Evolutionary conservation across 2,888 invertebrate species (phyloP), one percentile per base, ranked within the genome.

Genomic region (Zeuzera pyrina): DNA sequence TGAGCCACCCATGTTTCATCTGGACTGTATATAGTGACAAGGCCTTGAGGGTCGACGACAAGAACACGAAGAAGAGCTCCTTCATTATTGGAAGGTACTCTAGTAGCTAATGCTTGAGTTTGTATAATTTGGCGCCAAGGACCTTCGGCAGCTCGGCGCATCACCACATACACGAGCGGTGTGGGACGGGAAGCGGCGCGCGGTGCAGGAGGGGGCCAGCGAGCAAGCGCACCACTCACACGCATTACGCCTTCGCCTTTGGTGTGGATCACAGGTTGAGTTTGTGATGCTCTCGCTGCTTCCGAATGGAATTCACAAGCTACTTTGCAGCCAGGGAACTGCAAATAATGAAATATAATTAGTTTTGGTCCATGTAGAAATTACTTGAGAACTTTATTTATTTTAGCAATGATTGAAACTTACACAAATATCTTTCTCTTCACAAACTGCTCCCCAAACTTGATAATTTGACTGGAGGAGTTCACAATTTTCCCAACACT

Each of bases 401-500:
- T 19, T 8, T 19, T 8, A 7, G 5, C 8, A 33, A 23, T 7
- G 15, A 4, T n/a, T 12, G 28, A 51, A 62, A 90, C 90, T 89
- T 86, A 90, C 90, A 65, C 90, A 90, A 65, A 89, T 88, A 58
- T 89, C 88, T 57, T 87, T 87, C 51, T 89, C 89, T 49, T 88
- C 86, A 64, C 90, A 90, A 63, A 89, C 88, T 41, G 88, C 87
- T 29, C 89, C 89, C 90, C 90, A 90, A 24, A 89, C 86, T 74
- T 88, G 87, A 67, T 88, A 90, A 72, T 90, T 89, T 27, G 89
- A 88, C 66, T 90, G 89, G 42, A 90, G 85, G 47, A 89, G 83
- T 63, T 89, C 89, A 77, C 90, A 90, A 63, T 89, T 90, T 73
- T 90, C 89, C 90, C 90, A 90, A 65, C 90, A 90, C 90, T 90